Percentiles rank a stretch among this genome's conserved stretches.
Conservation (phyloP, 2,113 vertebrate genomes). For the Excalfactoria chinensis region DNA sequence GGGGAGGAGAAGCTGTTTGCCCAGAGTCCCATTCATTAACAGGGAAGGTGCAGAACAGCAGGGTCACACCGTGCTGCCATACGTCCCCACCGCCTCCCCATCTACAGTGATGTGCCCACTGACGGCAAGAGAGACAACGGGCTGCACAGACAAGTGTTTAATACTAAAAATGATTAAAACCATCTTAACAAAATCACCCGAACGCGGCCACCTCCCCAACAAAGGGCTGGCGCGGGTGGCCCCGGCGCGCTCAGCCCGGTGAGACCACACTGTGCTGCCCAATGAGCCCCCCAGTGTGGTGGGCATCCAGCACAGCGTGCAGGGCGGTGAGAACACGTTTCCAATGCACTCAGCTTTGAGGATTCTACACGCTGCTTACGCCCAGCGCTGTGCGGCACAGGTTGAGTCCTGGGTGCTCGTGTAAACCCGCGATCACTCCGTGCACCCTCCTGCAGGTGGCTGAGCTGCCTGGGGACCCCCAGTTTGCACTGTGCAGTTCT, state of each 20-base stretch:
- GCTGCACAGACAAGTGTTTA: conserved; percentile 58
- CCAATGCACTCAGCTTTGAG: neutral
- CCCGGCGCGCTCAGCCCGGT: fast-evolving
- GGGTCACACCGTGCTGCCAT: neutral
- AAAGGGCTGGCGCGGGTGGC: neutral
- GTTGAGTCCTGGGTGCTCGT: fast-evolving
- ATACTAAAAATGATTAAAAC: conserved; percentile 79
- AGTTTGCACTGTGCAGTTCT: neutral
- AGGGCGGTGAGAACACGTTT: neutral
- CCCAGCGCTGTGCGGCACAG: neutral
- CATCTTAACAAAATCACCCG: conserved; percentile 49
- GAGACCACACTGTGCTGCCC: neutral
- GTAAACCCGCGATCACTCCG: fast-evolving
- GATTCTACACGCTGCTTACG: neutral
- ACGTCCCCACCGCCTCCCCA: neutral
- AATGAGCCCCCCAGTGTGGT: neutral
- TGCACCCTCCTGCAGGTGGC: neutral
- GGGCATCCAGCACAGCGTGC: neutral
- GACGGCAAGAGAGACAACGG: neutral
- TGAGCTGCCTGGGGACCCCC: neutral
- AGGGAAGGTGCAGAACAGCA: neutral
- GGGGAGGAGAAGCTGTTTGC: neutral
- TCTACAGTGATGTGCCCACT: neutral
- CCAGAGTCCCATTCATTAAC: fast-evolving
- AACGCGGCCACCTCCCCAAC: neutral